A percentile compares a stretch with the other conserved stretches of the same genome.
Evolutionary conservation across 2,888 invertebrate species (phyloP).

Genomic region (Fragum sueziense): DNA sequence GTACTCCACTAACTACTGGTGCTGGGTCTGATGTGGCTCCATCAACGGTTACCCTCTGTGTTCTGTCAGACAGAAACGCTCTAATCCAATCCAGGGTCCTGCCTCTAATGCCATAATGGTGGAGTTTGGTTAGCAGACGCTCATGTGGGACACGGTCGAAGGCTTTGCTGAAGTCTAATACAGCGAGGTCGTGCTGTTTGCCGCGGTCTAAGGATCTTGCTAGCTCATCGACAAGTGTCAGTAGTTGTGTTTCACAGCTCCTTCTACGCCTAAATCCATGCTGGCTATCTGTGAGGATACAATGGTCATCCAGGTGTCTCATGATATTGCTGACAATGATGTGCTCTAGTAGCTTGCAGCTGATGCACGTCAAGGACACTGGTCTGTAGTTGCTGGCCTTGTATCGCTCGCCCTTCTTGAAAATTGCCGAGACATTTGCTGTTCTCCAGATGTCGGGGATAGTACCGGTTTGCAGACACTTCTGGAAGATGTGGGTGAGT

Average conservation of each 20-base stretch:
- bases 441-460: constrained; percentile 28
- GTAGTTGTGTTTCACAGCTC: constrained; percentile 23
- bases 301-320: constrained; percentile 2
- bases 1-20: no score
- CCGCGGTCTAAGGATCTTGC: no score
- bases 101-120: no score
- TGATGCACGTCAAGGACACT: constrained; percentile 22
- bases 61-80: no score
- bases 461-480: neutral
- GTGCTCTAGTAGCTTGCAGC: constrained; percentile 23
- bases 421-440: constrained; percentile 24
- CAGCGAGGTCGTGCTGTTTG: constrained; percentile 22
- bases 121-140: no score
- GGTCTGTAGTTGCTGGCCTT: constrained; percentile 29
- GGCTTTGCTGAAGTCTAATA: constrained; percentile 15
- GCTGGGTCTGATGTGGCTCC: no score
- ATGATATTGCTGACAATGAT: constrained; percentile 24
- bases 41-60: no score
- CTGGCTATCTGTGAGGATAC: constrained; percentile 21
- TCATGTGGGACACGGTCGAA: no score
- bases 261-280: no score
- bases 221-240: no score
- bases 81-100: no score
- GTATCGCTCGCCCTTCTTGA: constrained; percentile 27
- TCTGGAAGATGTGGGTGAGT: constrained; percentile 22